These are phyloP conservation scores for Copidosoma floridanum DNA, from an alignment of 1,140 invertebrate species.

Conservation along the genomic window DNA sequence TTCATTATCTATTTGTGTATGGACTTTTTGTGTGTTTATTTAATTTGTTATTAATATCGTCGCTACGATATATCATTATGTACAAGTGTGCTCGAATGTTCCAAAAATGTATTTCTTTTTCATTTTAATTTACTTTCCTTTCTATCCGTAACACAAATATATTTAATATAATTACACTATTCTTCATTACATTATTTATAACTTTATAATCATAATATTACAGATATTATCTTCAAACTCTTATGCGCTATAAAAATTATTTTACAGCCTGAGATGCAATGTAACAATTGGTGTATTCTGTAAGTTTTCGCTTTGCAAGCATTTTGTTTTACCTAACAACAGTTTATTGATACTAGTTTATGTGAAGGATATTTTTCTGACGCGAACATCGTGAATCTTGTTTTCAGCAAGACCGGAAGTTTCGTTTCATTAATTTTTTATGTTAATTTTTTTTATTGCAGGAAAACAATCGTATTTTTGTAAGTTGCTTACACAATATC, in stretches of 20 bases:
- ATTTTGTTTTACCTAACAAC: slow-evolving; percentile 34
- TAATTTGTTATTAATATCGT: neutral
- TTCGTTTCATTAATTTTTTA: slow-evolving; percentile 4
- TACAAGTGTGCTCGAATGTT: too few species aligned
- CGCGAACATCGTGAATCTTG: slow-evolving; percentile 1
- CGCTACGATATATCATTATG: slow-evolving; percentile 21
- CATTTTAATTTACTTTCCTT: slow-evolving; percentile 8
- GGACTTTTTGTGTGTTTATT: slow-evolving; percentile 10
- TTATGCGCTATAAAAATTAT: slow-evolving; percentile 52
- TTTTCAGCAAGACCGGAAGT: slow-evolving; percentile 2
- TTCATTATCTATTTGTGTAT: slow-evolving; percentile 16
- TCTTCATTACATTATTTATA: slow-evolving; percentile 29
- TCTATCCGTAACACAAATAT: slow-evolving; percentile 21
- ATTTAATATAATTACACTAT: slow-evolving; percentile 24
- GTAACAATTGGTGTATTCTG: slow-evolving; percentile 40
- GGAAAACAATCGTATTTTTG: slow-evolving; percentile 18
- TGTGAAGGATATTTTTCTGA: slow-evolving; percentile 18
- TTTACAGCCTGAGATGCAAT: slow-evolving; percentile 52
- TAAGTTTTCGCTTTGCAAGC: slow-evolving; percentile 44
- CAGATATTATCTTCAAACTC: slow-evolving; percentile 39
- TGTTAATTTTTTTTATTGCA: slow-evolving; percentile 4
- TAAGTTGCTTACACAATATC: slow-evolving; percentile 26
- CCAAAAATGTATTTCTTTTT: too few species aligned
- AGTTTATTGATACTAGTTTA: slow-evolving; percentile 27
- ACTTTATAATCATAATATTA: slow-evolving; percentile 21